Conservation (phyloP, 2,113 vertebrate genomes). For the Perca fluviatilis region DNA sequence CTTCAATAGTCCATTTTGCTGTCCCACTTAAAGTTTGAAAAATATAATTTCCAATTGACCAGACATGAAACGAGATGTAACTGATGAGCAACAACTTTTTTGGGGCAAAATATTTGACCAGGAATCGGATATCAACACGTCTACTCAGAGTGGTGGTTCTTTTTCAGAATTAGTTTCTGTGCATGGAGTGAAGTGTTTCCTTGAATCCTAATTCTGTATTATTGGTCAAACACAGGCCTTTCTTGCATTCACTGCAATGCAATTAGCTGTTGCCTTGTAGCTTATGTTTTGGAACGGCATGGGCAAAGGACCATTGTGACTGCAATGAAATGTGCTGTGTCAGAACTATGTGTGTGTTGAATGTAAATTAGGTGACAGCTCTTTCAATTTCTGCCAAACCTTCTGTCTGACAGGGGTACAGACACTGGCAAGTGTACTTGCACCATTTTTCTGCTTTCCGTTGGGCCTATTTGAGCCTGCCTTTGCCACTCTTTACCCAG, state of each 20-base stretch:
- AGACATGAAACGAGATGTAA: slow-evolving; percentile 34
- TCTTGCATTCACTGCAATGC: slow-evolving; percentile 49
- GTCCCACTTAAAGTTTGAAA: slow-evolving; percentile 17
- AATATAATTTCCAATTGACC: slow-evolving; percentile 9
- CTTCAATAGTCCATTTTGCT: not conserved
- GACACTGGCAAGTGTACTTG: slow-evolving; percentile 44
- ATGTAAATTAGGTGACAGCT: slow-evolving; percentile 60
- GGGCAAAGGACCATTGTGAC: slow-evolving; percentile 54
- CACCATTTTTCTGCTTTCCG: slow-evolving; percentile 46
- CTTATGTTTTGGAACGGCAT: slow-evolving; percentile 55
- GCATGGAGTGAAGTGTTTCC: not conserved
- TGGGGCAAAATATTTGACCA: slow-evolving; percentile 8
- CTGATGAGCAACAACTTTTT: slow-evolving; percentile 18
- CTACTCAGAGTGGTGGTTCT: not conserved
- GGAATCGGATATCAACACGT: not conserved
- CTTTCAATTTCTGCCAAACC: slow-evolving; percentile 67
- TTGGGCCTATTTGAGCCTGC: slow-evolving; percentile 28
- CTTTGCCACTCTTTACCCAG: slow-evolving; percentile 9
- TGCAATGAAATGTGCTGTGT: slow-evolving; percentile 74
- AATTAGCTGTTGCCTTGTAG: slow-evolving; percentile 66
- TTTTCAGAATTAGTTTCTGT: not conserved
- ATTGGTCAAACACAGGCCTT: slow-evolving; percentile 34
- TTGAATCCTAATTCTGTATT: slow-evolving; percentile 41
- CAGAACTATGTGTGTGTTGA: slow-evolving; percentile 65
- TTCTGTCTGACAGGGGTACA: slow-evolving; percentile 45